These are phyloP conservation scores for Tiaroga cobitis DNA, from an alignment of 2,797 vertebrate species.

Conservation along the genomic window DNA sequence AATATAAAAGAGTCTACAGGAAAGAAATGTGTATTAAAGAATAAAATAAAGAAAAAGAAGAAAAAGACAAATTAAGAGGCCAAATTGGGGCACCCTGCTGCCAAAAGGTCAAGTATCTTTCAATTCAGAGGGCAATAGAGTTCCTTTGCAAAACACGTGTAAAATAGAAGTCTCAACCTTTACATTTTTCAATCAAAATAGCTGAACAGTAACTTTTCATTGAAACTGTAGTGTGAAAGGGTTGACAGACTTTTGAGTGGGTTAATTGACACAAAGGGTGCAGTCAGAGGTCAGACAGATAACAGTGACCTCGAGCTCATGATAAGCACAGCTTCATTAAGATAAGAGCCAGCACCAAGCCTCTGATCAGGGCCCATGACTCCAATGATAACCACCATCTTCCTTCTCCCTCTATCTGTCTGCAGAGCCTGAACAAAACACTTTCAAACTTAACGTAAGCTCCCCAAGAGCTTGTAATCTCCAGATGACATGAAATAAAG, in stretches of 20 bases:
- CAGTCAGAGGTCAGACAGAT: constrained; percentile 47
- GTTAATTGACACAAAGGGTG: constrained; percentile 48
- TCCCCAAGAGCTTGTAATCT: constrained; percentile 34
- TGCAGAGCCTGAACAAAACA: constrained; percentile 19
- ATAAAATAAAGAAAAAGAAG: not conserved
- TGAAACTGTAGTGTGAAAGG: constrained; percentile 12
- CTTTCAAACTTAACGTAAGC: not conserved
- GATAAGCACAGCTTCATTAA: constrained; percentile 54
- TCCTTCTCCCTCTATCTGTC: constrained; percentile 12
- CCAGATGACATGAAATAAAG: constrained; percentile 8
- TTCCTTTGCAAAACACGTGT: not conserved
- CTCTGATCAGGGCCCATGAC: constrained; percentile 47
- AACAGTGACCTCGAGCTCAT: constrained; percentile 36
- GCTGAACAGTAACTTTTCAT: not conserved
- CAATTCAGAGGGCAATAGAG: not conserved
- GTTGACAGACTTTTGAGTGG: constrained; percentile 13
- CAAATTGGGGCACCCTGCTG: not conserved
- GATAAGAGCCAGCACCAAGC: constrained; percentile 41
- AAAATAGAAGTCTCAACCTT: constrained; percentile 11
- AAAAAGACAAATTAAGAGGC: not conserved
- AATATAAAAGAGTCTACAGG: not conserved
- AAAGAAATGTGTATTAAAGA: not conserved
- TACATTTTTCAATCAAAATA: not conserved
- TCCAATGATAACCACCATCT: constrained; percentile 39
- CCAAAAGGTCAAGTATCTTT: not conserved